Conservation (phyloP, 2,888 invertebrate genomes). For the Philereme vetulata region DNA sequence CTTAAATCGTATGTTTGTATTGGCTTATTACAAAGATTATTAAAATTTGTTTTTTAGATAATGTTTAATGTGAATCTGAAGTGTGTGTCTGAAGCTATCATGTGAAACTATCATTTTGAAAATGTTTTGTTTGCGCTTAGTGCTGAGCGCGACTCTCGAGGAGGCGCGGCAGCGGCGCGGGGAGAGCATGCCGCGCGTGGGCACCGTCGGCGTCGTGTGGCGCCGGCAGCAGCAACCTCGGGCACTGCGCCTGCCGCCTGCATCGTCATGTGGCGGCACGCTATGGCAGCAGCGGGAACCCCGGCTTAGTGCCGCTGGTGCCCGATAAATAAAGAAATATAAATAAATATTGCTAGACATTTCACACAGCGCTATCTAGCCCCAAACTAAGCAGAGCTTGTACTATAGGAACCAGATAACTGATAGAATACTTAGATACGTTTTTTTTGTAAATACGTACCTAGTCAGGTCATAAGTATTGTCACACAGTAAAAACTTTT, state of each 20-base stretch:
- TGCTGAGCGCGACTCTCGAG: slow-evolving; percentile 32
- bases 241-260: slow-evolving; percentile 53
- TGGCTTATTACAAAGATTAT: neutral
- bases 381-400: no score
- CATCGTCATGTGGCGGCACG: slow-evolving; percentile 51
- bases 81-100: no score
- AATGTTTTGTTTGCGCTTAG: slow-evolving; percentile 12
- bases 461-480: no score
- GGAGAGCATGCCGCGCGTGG: slow-evolving; percentile 52
- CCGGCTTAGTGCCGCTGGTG: no score
- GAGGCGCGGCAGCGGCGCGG: slow-evolving; percentile 41
- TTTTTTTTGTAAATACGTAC: no score
- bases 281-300: slow-evolving; percentile 53
- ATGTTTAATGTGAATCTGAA: slow-evolving; percentile 3
- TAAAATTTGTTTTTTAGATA: neutral
- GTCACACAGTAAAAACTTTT: no score
- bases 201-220: slow-evolving; percentile 55
- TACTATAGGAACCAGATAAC: no score
- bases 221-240: slow-evolving; percentile 64
- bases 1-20: neutral
- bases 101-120: slow-evolving; percentile 1
- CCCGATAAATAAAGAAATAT: no score
- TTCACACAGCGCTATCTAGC: no score
- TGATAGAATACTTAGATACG: no score
- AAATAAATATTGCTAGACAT: no score